These are phyloP conservation scores for Melanostoma mellinum DNA, from an alignment of 2,888 invertebrate species.

Conservation along the genomic window DNA sequence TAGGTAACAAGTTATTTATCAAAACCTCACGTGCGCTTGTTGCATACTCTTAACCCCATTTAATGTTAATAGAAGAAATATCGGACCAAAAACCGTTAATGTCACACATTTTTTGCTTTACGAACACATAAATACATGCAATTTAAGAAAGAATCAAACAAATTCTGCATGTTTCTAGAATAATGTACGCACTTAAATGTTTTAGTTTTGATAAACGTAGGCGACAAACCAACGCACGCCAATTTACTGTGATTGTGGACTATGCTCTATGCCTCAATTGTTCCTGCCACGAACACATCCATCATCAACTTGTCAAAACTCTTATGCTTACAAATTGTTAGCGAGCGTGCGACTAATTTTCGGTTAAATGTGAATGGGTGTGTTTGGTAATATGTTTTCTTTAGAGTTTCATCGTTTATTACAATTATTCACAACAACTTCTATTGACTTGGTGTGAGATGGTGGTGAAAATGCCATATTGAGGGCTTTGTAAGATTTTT, in stretches of 20 bases:
- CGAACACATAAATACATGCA: no score
- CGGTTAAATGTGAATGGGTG: slow-evolving; percentile 13
- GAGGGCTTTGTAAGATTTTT: no score
- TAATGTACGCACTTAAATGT: no score
- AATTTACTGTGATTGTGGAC: slow-evolving; percentile 5
- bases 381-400: slow-evolving; percentile 5
- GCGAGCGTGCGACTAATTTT: slow-evolving; percentile 20
- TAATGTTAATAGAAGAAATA: no score
- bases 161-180: no score
- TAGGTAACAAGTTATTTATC: no score
- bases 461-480: not conserved
- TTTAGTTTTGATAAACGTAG: not conserved
- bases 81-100: no score
- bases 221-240: not conserved
- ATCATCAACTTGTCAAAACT: slow-evolving; percentile 30
- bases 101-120: no score
- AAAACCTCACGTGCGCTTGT: no score
- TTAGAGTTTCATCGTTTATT: slow-evolving; percentile 8
- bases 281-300: slow-evolving; percentile 25
- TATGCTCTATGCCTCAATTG: not conserved
- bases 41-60: no score
- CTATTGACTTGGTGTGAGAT: not conserved
- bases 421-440: not conserved
- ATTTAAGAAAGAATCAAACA: no score
- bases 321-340: slow-evolving; percentile 27